Evolutionary conservation across 2,888 invertebrate genomes (phyloP), one percentile per base, ranked within the genome.

Genomic region (Kryphioiulus occultus): DNA sequence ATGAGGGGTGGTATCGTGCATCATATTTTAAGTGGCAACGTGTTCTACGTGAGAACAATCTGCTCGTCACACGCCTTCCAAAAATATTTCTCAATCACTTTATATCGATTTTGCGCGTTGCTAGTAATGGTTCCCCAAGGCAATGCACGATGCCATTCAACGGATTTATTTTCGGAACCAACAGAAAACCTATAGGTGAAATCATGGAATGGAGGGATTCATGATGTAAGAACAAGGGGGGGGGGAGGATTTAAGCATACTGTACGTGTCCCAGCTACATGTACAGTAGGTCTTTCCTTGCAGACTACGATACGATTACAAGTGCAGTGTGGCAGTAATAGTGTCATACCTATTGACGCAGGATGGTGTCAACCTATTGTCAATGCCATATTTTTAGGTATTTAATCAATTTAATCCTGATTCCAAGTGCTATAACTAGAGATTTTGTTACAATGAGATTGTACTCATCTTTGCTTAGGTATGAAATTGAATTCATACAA

Each of bases 161-260:
- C 68, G n/a, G 68, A 68, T 68, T 68, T 68, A 68, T 68, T 68
- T 68, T 68, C 22, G 68, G 68, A 68, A n/a, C 68, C 68, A 1
- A 68, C 68, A 10, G 68, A 68, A 26, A 59, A n/a, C n/a, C 68
- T 39, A 39, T 9, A 68, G 68, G 26, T 10, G 12, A 59, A 68
- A 68, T 68, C 68, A 68, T 68, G 68, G 12, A 68, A 68, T 68
- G 68, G 68, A 68, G 68, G 68, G 26, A 68, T 68, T 68, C 68
- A 68, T 68, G 68, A 68, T 68, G 26, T 68, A 68, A 68, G 68
- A 26, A 68, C 68, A 68, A 68, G n/a, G n/a, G n/a, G 59, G 59
- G 59, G 22, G 12, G 22, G 59, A n/a, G 26, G 5, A 53, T 39
- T 9, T 39, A 53, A 53, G n/a, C n/a, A n/a, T n/a, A 17, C n/a